A percentile compares a stretch with the other conserved stretches of the same genome.
These are phyloP conservation scores for Ardeotis arabs DNA, from an alignment of 2,113 vertebrate species.

Conservation along the genomic window DNA sequence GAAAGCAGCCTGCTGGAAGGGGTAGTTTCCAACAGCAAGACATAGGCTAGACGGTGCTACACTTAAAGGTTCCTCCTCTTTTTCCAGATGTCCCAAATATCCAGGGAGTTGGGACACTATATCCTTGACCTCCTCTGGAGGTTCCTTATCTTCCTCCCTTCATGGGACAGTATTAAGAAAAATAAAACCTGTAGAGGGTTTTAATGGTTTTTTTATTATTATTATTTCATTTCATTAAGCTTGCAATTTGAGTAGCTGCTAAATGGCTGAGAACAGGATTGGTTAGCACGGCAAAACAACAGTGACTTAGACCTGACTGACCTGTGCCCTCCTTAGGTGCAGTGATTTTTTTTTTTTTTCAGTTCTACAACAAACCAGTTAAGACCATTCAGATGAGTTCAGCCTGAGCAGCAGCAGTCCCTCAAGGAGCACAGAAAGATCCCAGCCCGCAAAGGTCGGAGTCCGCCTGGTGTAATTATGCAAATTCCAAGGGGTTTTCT, in stretches of 20 bases:
- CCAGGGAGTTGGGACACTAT: not conserved
- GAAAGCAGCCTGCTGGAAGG: not conserved
- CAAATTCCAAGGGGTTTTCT: slow-evolving; percentile 22
- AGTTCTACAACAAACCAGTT: not conserved
- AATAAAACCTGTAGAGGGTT: not conserved
- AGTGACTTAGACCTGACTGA: not conserved
- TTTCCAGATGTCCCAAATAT: not conserved
- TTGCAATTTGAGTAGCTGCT: not conserved
- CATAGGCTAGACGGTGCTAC: not conserved
- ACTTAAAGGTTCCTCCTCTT: not conserved
- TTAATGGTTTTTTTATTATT: not conserved
- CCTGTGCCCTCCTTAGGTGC: not conserved
- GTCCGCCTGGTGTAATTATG: not conserved
- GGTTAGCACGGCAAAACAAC: not conserved
- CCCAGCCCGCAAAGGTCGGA: not conserved
- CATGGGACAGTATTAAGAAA: not conserved
- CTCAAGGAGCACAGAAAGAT: not conserved
- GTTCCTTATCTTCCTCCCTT: not conserved
- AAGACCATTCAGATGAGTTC: not conserved
- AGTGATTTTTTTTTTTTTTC: not conserved
- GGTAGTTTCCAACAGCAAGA: not conserved
- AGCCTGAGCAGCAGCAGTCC: not conserved
- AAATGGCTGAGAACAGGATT: not conserved
- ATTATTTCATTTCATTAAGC: not conserved
- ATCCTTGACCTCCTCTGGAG: not conserved